A percentile compares a stretch with the other conserved stretches of the same genome.
Conservation (phyloP, 2,113 vertebrate species). For the Tetrax tetrax region DNA sequence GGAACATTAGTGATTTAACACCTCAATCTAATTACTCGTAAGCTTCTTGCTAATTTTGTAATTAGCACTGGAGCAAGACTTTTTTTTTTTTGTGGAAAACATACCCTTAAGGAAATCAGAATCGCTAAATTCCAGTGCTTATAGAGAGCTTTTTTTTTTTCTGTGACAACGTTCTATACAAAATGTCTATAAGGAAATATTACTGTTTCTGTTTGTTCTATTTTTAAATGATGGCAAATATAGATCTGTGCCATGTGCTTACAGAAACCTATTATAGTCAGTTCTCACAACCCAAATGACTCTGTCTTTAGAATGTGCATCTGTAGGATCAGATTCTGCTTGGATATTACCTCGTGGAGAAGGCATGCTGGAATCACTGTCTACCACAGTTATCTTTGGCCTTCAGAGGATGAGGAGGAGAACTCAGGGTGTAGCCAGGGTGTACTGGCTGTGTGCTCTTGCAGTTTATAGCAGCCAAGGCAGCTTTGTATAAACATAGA, state of each 20-base stretch:
- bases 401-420: neutral
- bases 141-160: neutral
- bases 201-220: neutral
- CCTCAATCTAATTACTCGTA: neutral
- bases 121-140: neutral
- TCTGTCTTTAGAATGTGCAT: neutral
- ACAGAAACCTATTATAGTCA: neutral
- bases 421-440: neutral
- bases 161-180: neutral
- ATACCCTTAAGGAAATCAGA: neutral
- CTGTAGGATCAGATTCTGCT: neutral
- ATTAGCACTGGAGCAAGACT: neutral
- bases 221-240: neutral
- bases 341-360: neutral
- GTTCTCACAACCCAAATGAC: neutral
- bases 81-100: neutral
- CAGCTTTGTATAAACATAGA: neutral
- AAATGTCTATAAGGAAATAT: neutral
- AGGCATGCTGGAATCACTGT: neutral
- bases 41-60: slow-evolving; percentile 35
- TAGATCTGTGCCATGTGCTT: neutral
- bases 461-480: neutral
- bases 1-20: slow-evolving; percentile 13
- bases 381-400: slow-evolving; percentile 1
- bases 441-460: neutral